A percentile compares a stretch with the other conserved stretches of the same genome.
phyloP scores from a whole-genome alignment of 2,888 invertebrate genomes.

The Pheosia gnoma region DNA sequence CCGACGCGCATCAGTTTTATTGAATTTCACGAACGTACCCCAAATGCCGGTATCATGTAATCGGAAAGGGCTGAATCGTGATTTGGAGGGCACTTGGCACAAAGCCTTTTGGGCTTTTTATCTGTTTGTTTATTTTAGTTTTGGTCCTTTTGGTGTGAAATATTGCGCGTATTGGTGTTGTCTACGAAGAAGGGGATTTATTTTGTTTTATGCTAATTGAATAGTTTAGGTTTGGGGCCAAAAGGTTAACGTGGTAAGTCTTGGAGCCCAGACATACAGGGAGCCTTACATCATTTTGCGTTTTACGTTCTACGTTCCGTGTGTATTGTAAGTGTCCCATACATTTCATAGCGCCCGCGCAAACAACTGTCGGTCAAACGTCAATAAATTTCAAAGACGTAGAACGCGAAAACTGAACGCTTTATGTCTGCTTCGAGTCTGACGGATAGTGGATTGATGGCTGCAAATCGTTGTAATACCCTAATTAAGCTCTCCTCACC shows the following conservation, averaged over 20 bases:
- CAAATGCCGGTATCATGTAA: conserved; percentile 34
- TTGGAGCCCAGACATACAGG: neutral
- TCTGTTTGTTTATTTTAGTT: conserved; percentile 41
- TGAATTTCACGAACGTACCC: conserved; percentile 37
- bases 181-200: neutral
- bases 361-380: too few species aligned
- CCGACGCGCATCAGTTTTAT: conserved; percentile 33
- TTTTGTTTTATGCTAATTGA: conserved; percentile 5
- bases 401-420: too few species aligned
- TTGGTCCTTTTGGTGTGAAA: conserved; percentile 3
- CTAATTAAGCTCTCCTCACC: too few species aligned
- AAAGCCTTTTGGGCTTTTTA: conserved; percentile 35
- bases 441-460: too few species aligned
- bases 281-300: too few species aligned
- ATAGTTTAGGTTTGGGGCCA: neutral
- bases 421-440: too few species aligned
- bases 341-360: too few species aligned
- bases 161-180: conserved; percentile 2
- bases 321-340: too few species aligned
- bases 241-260: neutral
- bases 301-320: too few species aligned
- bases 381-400: too few species aligned
- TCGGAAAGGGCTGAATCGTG: conserved; percentile 40
- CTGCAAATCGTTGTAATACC: too few species aligned
- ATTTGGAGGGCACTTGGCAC: conserved; percentile 38